Evolutionary conservation across 2,888 invertebrate genomes (phyloP), one percentile per base, ranked within the genome.

Genomic region (Temnothorax rugatulus): DNA sequence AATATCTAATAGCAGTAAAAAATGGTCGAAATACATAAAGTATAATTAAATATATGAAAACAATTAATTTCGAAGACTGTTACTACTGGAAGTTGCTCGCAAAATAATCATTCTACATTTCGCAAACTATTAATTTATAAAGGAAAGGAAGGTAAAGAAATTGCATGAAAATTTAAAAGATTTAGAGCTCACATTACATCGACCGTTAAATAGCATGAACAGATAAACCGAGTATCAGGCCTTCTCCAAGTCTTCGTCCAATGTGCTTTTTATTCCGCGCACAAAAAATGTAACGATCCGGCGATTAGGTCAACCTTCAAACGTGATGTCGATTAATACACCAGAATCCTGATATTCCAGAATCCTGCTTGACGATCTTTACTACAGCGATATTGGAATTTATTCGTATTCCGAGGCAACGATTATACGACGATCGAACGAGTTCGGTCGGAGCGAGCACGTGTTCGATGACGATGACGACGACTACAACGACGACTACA

Each of bases 401-500:
- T 68, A 61, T 71, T 61, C 59, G 11, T 69, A 77, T 68, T 68
- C 15, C 41, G 57, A 13, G 41, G 18, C 29, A 59, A 59, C 21
- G 15, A 38, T 73, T 50, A 44, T 47, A 38, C 25, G 47, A 7
- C n/a, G 41, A 63, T 61, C 63, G 18, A 79, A 73, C 75, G 25
- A 83, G 82, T 83, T 83, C 54, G 59, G 50, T 71, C 38, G n/a
- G 52, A 59, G 50, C 64, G 9, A 50, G 44, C 38, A 81, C 54
- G 57, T 54, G 57, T 64, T 52, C 63, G 79, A 73, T 74, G 63
- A 74, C 61, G 21, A 77, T 63, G 81, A 86, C 34, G 34, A 34
- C 34, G 34, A 34, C 34, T 34, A 29, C n/a, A 41, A 38, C 64
- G 29, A 29, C 66, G 79, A 73, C 71, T 38, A 74, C 61, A n/a